Evolutionary conservation across 2,797 vertebrate species (phyloP), one percentile per base, ranked within the genome.

Genomic region (Manis javanica): DNA sequence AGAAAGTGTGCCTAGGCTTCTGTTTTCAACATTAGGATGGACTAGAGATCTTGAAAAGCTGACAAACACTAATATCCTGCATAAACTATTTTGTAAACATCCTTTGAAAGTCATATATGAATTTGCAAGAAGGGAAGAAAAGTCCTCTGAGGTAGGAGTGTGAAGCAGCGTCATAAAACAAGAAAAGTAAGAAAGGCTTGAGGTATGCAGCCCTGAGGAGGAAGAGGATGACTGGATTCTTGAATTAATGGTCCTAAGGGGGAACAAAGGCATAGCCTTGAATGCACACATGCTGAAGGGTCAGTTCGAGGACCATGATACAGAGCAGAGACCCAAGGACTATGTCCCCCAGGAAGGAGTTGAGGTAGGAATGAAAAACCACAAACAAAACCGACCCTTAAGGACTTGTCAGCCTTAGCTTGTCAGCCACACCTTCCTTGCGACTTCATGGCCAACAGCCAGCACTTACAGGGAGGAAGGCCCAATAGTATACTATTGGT

Each of bases 71-170:
- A 19, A 90, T 39, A 86, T 66, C 2, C 31, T 63, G 59, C n/a
- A 19, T 46, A 81, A 94, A 75, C 57, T 84, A 71, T n/a, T 82
- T 88, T 87, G 31, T 55, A 91, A 94, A 24, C 24, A 59, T 82
- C 3, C 46, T 81, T 95, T 81, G 34, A 91, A 92, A 85, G 7
- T 55, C 46, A 51, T 13, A 46, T 37, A 64, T 68, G 13, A 64
- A 71, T 75, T 75, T 88, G 10, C 10, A 77, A 88, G 72, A 78
- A 90, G 51, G 9, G 42, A 77, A 74, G 81, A 69, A 92, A 49
- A 82, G 10, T 49, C 7, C 11, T 79, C 68, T 34, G 31, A 88
- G n/a, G 26, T 29, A 85, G 11, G 4, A n/a, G 55, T 74, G 24
- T 51, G 59, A 92, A 74, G 12, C 34, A 79, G 57, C n/a, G 55